Evolutionary conservation across 2,888 invertebrate species (phyloP), one percentile per base, ranked within the genome.

Genomic region (Microctonus aethiopoides): DNA sequence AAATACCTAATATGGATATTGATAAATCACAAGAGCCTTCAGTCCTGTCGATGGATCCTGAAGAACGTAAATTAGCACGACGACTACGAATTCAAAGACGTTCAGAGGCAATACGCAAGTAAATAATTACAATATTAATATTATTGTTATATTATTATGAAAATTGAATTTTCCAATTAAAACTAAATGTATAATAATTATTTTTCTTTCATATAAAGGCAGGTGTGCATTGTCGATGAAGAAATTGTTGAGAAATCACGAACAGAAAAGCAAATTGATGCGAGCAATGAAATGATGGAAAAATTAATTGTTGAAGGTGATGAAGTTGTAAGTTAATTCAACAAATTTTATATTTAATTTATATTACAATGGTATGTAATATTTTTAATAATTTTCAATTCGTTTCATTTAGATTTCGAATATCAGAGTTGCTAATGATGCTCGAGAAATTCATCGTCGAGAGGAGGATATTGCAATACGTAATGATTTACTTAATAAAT

Each of bases 391-490:
- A 20, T 57, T 54, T 36, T 46, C 16, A n/a, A 16, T 46, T 46
- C 52, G 20, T 32, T 71, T 69, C 10, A 51, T 51, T 13, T 56
- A 86, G 87, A 83, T 87, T 6, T 79, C 92, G n/a, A 94, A 94
- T 82, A 91, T 95, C 2, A 90, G 91, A 82, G 89, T 93, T 52
- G 94, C 94, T 0, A 93, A 92, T 46, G 94, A 95, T 79, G 90
- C 92, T 24, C 89, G 94, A 0, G 94, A 95, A 84, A 84, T 90
- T 0, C 87, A 89, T 68, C 87, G 92, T 11, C 86, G 90, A 79
- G 91, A 87, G 79, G 87, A 83, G 78, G 92, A 87, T 84, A 89
- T 80, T 11, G 85, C 87, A 4, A 89, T 88, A 71, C 88, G 88
- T 80, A 81, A 81, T 72, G 82, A 85, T 75, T 88, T 92, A 11